Evolutionary conservation across 2,888 invertebrate genomes (phyloP).

Genomic region (Cephus spinipes): DNA sequence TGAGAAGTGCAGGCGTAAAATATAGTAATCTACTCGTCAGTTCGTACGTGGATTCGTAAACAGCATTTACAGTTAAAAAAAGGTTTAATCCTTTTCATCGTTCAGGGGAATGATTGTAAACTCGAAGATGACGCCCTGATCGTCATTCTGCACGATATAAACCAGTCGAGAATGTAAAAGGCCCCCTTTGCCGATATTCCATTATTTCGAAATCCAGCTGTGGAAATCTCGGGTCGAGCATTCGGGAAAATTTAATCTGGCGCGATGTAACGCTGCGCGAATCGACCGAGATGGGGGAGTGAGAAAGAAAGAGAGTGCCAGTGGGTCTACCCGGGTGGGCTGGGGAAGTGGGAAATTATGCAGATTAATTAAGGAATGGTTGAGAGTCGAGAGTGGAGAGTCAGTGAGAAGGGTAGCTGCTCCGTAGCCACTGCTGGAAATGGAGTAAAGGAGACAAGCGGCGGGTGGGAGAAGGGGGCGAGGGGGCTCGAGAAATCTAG

Average conservation of each 20-base stretch:
- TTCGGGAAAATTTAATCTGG: constrained; percentile 43
- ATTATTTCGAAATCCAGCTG: constrained; percentile 1
- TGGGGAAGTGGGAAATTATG: constrained; percentile 48
- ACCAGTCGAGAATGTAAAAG: background rate
- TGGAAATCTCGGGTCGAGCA: constrained; percentile 3
- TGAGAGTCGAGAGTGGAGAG: constrained; percentile 21
- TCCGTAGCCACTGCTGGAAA: background rate
- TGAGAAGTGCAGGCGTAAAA: too few species aligned
- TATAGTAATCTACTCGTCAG: background rate
- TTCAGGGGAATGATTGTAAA: background rate
- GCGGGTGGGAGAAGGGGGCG: constrained; percentile 10
- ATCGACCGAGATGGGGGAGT: constrained; percentile 18
- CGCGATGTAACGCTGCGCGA: constrained; percentile 40
- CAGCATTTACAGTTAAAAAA: background rate
- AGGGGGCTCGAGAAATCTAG: constrained; percentile 15
- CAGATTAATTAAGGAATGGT: constrained; percentile 50
- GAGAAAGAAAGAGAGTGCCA: constrained; percentile 26
- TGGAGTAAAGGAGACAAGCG: background rate
- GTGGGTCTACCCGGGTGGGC: constrained; percentile 22
- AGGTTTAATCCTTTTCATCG: background rate
- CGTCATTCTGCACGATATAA: background rate
- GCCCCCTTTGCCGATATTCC: background rate
- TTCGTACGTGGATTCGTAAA: background rate
- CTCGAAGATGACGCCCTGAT: background rate
- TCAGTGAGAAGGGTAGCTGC: background rate